Evolutionary conservation across 2,888 invertebrate genomes (phyloP), one percentile per base, ranked within the genome.

Genomic region (Hirtodrosophila duncani): DNA sequence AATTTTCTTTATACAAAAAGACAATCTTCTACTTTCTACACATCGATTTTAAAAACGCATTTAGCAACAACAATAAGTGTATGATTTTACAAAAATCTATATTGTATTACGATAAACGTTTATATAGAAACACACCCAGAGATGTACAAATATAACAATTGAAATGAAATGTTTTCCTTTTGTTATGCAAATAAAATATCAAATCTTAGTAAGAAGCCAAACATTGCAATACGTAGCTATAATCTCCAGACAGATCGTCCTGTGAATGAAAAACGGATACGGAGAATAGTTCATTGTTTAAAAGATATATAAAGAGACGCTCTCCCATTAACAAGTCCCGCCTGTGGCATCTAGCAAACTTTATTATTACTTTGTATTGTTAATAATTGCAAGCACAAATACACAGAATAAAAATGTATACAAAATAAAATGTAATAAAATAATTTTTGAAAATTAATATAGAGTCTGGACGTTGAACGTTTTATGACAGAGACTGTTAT

Each of bases 161-260:
- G 8, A 49, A n/a, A n/a, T 49, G 38, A 59, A 37, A 63, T 36
- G 49, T 31, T 34, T 46, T 10, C 16, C 29, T 42, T 14, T 13
- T 20, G 23, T 3, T 1, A 29, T 14, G 29, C 10, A 11, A 13
- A 38, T 24, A 26, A 43, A 17, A 27, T 31, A 6, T 39, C 29
- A 29, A 9, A 49, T 43, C 30, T 68, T 71, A 84, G 53, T 85
- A 86, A 17, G 85, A 83, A 48, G 82, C 83, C 62, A 86, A 66
- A 37, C 71, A 55, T 41, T 91, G 88, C 87, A 93, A 89, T 79
- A 90, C 89, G 86, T 90, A 88, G 87, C 88, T 88, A 88, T 91
- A 91, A 88, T 92, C 92, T 80, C 92, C 92, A 65, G 88, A 89
- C 78, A 91, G 88, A 87, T 92, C 92, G 72, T 90, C 91, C 91